Conservation (phyloP, 2,797 vertebrate genomes). For the Craterocephalus amniculus region DNA sequence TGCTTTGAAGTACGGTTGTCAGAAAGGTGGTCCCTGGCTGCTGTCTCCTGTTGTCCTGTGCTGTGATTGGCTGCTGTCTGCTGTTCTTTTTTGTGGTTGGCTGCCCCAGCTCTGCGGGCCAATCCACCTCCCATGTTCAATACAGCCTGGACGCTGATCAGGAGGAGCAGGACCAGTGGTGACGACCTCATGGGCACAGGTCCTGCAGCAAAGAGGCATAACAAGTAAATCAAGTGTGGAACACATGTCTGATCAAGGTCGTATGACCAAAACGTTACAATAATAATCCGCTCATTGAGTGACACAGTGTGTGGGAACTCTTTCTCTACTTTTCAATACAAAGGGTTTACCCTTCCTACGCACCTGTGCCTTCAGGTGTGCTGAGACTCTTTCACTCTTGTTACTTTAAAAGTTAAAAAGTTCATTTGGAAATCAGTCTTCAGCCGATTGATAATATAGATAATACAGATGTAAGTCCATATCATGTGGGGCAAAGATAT, state of each 20-base stretch:
- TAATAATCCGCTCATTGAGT: too few species aligned
- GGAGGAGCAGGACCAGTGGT: conserved; percentile 95
- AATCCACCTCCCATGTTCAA: conserved; percentile 89
- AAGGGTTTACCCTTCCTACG: too few species aligned
- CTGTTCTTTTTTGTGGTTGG: conserved; percentile 78
- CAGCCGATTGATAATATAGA: not conserved
- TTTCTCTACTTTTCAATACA: too few species aligned
- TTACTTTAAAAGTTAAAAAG: not conserved
- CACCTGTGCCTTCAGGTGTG: too few species aligned
- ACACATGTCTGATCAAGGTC: too few species aligned
- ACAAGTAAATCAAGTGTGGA: too few species aligned
- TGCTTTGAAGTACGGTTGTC: conserved; percentile 60
- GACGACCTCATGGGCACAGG: conserved; percentile 97
- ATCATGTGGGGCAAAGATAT: not conserved
- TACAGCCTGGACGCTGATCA: conserved; percentile 96
- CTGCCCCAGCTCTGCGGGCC: conserved; percentile 78
- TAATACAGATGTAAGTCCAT: not conserved
- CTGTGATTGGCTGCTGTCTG: conserved; percentile 75
- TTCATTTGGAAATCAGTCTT: not conserved
- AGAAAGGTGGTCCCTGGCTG: conserved; percentile 52
- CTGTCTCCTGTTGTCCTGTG: conserved; percentile 66
- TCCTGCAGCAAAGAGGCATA: conserved; percentile 65
- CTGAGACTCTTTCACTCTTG: too few species aligned
- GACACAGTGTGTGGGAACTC: too few species aligned
- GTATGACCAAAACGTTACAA: too few species aligned